Conservation (phyloP, 2,113 vertebrate genomes). For the Oryzias melastigma region DNA sequence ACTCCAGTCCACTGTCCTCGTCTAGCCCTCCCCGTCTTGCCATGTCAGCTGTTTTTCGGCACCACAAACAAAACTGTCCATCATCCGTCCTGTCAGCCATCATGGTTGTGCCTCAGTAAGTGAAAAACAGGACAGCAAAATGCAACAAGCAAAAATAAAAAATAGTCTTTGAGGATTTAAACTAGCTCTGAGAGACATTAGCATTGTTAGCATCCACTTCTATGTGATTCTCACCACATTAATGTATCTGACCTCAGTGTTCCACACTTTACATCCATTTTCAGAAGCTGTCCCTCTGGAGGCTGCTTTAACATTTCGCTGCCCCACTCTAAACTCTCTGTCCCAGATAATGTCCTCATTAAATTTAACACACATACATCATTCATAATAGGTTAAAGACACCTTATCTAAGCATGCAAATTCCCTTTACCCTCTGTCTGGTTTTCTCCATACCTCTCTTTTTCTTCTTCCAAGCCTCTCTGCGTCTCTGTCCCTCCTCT, state of each 20-base stretch:
- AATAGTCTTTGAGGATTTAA: background rate
- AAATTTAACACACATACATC: background rate
- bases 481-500: slow-evolving; percentile 88
- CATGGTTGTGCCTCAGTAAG: slow-evolving; percentile 16
- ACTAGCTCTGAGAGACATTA: background rate
- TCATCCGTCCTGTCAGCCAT: slow-evolving; percentile 50
- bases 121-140: background rate
- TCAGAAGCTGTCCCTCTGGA: background rate
- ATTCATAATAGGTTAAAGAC: background rate
- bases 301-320: slow-evolving; percentile 11
- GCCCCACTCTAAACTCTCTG: slow-evolving; percentile 9
- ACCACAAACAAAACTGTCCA: slow-evolving; percentile 28
- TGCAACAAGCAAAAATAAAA: background rate
- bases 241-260: background rate
- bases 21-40: slow-evolving; percentile 36
- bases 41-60: slow-evolving; percentile 50
- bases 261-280: background rate
- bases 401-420: background rate
- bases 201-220: background rate
- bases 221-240: background rate
- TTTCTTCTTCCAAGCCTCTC: slow-evolving; percentile 62
- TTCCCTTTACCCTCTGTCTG: slow-evolving; percentile 1
- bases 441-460: slow-evolving; percentile 77
- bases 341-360: slow-evolving; percentile 14
- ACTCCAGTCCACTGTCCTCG: slow-evolving; percentile 38